A percentile compares a stretch with the other conserved stretches of the same genome.
Conservation (phyloP, 2,113 vertebrate genomes). For the Saguinus midas region DNA sequence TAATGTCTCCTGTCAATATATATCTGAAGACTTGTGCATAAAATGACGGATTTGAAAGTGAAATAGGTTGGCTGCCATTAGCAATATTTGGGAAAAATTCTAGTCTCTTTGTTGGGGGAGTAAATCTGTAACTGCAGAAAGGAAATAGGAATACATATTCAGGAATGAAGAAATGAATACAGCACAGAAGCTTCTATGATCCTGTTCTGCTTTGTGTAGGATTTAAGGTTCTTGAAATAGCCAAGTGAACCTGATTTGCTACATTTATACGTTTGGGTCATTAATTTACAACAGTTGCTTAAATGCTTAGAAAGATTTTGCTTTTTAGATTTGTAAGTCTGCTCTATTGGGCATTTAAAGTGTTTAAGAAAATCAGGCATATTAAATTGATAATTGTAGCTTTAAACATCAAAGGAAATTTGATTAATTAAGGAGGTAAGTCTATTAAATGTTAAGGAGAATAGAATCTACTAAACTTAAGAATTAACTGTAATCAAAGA, state of each 20-base stretch:
- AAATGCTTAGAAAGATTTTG: conserved; percentile 31
- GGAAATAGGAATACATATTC: conserved; percentile 3
- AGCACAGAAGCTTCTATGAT: not conserved
- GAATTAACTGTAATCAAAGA: conserved; percentile 33
- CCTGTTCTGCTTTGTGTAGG: conserved; percentile 1
- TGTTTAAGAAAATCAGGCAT: conserved; percentile 46
- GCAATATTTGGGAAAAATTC: not conserved
- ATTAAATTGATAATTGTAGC: conserved; percentile 54
- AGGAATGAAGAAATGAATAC: not conserved
- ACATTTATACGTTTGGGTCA: conserved; percentile 19
- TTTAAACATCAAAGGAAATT: conserved; percentile 59
- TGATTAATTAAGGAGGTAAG: conserved; percentile 53
- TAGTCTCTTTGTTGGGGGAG: not conserved
- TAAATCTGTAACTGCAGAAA: conserved; percentile 6
- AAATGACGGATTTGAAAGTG: not conserved
- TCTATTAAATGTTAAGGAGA: conserved; percentile 39
- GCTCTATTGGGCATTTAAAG: conserved; percentile 39
- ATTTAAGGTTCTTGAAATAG: conserved; percentile 45
- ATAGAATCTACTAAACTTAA: conserved; percentile 33
- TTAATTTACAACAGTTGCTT: conserved; percentile 35
- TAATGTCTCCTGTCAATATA: not conserved
- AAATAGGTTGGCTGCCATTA: not conserved
- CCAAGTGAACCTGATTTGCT: conserved; percentile 20
- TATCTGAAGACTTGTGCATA: not conserved
- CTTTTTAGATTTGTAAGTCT: conserved; percentile 42